These are phyloP conservation scores for Branchipolynoe longqiensis DNA, from an alignment of 2,888 invertebrate genomes.

Conservation along the genomic window DNA sequence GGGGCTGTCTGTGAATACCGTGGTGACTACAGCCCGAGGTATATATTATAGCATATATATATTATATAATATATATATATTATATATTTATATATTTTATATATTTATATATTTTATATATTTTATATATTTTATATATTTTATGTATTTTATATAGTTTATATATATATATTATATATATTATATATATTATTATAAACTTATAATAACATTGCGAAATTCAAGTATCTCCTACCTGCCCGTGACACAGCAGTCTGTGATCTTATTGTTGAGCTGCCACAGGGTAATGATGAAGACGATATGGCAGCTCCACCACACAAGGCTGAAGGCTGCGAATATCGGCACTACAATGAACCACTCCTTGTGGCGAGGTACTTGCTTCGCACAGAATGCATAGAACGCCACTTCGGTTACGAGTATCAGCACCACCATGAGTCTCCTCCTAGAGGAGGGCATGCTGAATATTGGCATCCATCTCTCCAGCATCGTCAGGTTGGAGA, in stretches of 20 bases:
- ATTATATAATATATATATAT: no score
- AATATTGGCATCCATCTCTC: constrained; percentile 78
- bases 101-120: no score
- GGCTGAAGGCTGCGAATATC: constrained; percentile 74
- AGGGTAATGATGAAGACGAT: constrained; percentile 75
- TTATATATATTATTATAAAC: no score
- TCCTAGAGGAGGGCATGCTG: constrained; percentile 69
- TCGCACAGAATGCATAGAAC: constrained; percentile 72
- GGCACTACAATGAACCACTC: constrained; percentile 82
- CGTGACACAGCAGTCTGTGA: constrained; percentile 76
- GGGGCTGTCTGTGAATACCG: no score
- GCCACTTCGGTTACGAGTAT: constrained; percentile 72
- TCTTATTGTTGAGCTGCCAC: constrained; percentile 79
- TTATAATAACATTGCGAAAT: no score
- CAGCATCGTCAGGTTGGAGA: constrained; percentile 75
- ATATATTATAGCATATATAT: no score
- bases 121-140: no score
- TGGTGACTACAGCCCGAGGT: no score
- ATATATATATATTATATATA: no score
- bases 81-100: no score
- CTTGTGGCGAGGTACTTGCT: constrained; percentile 77
- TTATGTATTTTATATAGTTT: no score
- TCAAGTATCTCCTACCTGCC: constrained; percentile 60
- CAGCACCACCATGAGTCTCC: constrained; percentile 71
- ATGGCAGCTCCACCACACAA: constrained; percentile 79